A percentile compares a stretch with the other conserved stretches of the same genome.
Evolutionary conservation across 2,113 vertebrate genomes (phyloP).

Genomic region (Callithrix jacchus): DNA sequence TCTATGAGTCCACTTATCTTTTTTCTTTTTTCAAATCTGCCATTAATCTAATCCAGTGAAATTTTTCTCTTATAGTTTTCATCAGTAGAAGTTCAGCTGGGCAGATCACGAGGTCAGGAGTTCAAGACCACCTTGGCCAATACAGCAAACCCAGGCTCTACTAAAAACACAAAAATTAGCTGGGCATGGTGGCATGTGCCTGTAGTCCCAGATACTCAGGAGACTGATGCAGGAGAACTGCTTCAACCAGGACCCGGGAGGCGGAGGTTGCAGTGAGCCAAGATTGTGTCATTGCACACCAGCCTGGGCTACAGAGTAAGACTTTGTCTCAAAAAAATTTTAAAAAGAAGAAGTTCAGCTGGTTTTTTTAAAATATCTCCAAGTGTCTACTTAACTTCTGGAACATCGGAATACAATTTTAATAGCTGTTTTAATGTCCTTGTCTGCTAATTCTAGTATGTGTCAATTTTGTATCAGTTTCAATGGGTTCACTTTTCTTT

Average conservation of each 20-base stretch:
- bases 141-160: no score
- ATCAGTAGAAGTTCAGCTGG: not conserved
- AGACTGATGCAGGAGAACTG: no score
- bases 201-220: no score
- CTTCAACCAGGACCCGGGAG: no score
- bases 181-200: no score
- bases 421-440: not conserved
- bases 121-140: no score
- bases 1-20: not conserved
- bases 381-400: not conserved
- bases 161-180: no score
- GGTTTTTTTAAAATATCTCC: not conserved
- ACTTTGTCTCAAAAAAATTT: no score
- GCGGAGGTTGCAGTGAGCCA: no score
- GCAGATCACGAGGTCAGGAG: no score
- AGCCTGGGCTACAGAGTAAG: no score
- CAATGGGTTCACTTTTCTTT: not conserved
- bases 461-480: not conserved
- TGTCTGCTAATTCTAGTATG: not conserved
- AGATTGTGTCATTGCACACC: no score
- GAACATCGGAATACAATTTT: not conserved
- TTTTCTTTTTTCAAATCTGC: not conserved
- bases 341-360: not conserved
- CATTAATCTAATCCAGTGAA: not conserved
- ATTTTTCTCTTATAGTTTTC: not conserved